Evolutionary conservation across 1,140 invertebrate species (phyloP).

Genomic region (Listronotus bonariensis): DNA sequence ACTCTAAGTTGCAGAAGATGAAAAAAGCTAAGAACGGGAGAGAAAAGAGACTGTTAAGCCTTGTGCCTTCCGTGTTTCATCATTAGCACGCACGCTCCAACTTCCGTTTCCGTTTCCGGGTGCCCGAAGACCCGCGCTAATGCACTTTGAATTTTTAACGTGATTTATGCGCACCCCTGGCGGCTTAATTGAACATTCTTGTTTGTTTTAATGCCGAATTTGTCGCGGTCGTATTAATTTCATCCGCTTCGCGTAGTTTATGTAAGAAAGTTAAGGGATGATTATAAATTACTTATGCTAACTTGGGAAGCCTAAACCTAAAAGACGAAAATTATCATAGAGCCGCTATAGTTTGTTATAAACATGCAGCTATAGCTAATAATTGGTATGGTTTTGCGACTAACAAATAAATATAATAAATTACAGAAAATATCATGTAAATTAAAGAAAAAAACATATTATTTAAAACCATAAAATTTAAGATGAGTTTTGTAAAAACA

Average conservation of each 20-base stretch:
- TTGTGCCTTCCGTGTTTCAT: constrained; percentile 37
- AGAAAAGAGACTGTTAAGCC: constrained; percentile 5
- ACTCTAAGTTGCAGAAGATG: too few relatives aligned
- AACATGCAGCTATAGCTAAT: too few relatives aligned
- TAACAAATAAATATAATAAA: too few relatives aligned
- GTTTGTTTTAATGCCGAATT: constrained; percentile 38
- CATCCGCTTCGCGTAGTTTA: constrained; percentile 29
- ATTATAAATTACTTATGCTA: constrained; percentile 28
- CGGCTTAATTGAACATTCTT: constrained; percentile 50
- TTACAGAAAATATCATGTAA: too few relatives aligned
- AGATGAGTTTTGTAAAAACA: too few relatives aligned
- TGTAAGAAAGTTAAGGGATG: constrained; percentile 31
- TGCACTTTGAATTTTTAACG: constrained; percentile 51
- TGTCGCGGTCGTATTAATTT: constrained; percentile 35
- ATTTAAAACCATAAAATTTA: too few relatives aligned
- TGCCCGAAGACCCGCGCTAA: constrained; percentile 38
- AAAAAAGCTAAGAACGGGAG: neutral
- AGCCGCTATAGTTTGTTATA: too few relatives aligned
- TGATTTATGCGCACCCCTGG: constrained; percentile 46
- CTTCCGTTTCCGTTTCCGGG: constrained; percentile 54
- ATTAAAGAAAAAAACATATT: too few relatives aligned
- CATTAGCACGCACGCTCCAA: constrained; percentile 55
- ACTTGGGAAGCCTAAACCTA: too few relatives aligned
- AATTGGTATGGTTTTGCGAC: too few relatives aligned
- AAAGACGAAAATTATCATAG: too few relatives aligned